A percentile compares a stretch with the other conserved stretches of the same genome.
Conservation (phyloP, 2,113 vertebrate species). For the Micronycteris hirsuta region DNA sequence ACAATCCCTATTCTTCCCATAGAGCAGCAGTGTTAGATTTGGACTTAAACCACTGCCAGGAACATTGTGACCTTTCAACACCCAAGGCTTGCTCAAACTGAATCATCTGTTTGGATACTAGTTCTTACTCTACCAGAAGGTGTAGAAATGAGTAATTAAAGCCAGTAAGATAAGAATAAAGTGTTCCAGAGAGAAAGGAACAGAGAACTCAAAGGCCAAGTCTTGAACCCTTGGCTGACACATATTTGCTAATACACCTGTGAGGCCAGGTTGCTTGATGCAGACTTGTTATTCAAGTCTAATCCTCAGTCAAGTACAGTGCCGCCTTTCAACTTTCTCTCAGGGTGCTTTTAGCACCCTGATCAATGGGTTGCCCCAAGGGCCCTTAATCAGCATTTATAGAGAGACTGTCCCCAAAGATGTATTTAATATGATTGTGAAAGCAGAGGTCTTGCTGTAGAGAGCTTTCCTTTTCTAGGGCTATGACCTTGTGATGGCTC, state of each 20-base stretch:
- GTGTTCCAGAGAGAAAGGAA: background rate
- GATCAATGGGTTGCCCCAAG: background rate
- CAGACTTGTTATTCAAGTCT: background rate
- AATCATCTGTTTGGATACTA: conserved; percentile 1
- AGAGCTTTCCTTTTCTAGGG: background rate
- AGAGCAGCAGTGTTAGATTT: background rate
- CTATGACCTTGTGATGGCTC: background rate
- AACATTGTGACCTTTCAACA: background rate
- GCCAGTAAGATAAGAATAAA: background rate
- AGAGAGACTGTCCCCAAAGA: background rate
- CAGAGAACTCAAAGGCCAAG: background rate
- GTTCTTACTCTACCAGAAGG: background rate
- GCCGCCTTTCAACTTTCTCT: background rate
- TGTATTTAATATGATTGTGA: background rate
- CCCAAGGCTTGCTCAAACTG: background rate
- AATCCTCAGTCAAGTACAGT: background rate
- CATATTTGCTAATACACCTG: conserved; percentile 22
- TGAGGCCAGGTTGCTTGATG: background rate
- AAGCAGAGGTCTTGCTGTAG: background rate
- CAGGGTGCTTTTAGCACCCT: background rate
- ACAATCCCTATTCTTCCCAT: background rate
- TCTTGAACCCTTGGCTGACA: background rate
- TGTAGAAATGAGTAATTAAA: conserved; percentile 11
- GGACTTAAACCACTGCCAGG: background rate
- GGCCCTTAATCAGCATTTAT: background rate